Conservation (phyloP, 1,140 invertebrate genomes). For the Zaprionus lachaisei region DNA sequence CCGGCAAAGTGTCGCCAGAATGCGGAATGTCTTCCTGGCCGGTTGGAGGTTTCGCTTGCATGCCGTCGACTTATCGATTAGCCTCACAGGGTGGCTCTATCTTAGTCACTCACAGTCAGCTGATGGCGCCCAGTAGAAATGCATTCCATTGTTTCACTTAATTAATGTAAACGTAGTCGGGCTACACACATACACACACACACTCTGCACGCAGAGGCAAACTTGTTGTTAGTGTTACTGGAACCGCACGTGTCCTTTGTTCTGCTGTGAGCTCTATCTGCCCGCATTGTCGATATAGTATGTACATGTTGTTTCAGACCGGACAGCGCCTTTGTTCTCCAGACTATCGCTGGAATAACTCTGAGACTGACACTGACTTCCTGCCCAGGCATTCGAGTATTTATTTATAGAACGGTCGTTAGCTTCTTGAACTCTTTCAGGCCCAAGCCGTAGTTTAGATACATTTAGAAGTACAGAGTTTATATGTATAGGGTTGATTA, state of each 20-base stretch:
- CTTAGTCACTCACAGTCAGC: conserved; percentile 46
- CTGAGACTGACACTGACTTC: conserved; percentile 1
- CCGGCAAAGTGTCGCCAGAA: conserved; percentile 69
- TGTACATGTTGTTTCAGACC: conserved; percentile 13
- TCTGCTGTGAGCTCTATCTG: conserved; percentile 31
- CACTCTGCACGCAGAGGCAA: neutral
- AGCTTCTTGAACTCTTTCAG: conserved; percentile 3
- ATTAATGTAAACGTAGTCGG: conserved; percentile 38
- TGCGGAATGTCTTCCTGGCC: conserved; percentile 52
- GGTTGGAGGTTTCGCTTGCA: conserved; percentile 45
- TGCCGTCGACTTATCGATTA: conserved; percentile 57
- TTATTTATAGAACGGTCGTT: conserved; percentile 29
- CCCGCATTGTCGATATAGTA: conserved; percentile 29
- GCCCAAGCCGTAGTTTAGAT: neutral
- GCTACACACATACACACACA: conserved; percentile 6
- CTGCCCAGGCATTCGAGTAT: neutral
- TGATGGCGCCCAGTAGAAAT: conserved; percentile 41
- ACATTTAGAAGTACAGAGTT: neutral
- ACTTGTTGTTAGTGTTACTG: conserved; percentile 44
- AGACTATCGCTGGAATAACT: neutral
- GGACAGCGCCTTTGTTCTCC: conserved; percentile 22
- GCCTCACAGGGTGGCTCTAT: conserved; percentile 31
- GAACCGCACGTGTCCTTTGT: conserved; percentile 37
- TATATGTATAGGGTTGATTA: no score
- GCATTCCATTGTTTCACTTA: conserved; percentile 47